A percentile compares a stretch with the other conserved stretches of the same genome.
phyloP scores from a whole-genome alignment of 2,888 invertebrate genomes.

The Conomelus anceps region DNA sequence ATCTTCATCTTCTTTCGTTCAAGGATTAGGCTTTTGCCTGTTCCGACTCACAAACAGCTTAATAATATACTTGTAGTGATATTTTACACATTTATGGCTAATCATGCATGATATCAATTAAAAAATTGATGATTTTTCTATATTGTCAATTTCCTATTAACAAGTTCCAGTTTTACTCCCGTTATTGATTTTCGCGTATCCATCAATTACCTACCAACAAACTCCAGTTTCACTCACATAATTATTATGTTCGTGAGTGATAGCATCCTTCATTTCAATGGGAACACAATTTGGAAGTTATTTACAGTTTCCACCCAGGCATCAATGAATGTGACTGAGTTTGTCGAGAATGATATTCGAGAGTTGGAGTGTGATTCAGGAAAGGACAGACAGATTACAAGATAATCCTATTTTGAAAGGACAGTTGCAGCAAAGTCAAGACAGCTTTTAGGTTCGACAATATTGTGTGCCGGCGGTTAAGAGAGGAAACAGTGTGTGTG shows the following conservation, averaged over 20 bases:
- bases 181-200: too few species aligned
- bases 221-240: background rate
- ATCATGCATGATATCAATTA: too few species aligned
- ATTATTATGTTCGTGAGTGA: background rate
- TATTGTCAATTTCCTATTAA: too few species aligned
- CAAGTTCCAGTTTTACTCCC: too few species aligned
- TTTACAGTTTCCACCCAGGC: background rate
- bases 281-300: background rate
- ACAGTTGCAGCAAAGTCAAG: background rate
- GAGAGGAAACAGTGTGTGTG: background rate
- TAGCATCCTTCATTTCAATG: background rate
- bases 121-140: too few species aligned
- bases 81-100: too few species aligned
- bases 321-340: background rate
- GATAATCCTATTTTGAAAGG: background rate
- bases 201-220: background rate
- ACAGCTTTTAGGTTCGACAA: background rate
- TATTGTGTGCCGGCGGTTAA: background rate
- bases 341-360: background rate
- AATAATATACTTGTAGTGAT: too few species aligned
- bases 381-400: background rate
- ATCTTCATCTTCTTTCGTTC: too few species aligned
- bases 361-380: background rate
- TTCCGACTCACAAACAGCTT: too few species aligned
- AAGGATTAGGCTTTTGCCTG: too few species aligned